Evolutionary conservation across 2,113 vertebrate species (phyloP), one percentile per base, ranked within the genome.

Genomic region (Seriola dumerili): DNA sequence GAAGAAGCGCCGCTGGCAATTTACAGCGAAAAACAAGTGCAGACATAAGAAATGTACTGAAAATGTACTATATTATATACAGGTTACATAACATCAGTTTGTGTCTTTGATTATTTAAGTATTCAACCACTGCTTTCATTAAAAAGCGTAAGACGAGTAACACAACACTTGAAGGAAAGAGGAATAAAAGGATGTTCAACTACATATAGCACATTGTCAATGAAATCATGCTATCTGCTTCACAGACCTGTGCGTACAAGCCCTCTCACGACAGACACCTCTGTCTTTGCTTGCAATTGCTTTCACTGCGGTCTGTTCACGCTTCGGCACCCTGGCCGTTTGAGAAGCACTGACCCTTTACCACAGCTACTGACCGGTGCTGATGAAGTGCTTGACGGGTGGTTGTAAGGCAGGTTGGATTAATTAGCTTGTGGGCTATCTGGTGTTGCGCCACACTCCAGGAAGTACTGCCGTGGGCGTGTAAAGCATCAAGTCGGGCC

Each of bases 321-420:
- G 88, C 92, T 85, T 86, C 81, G 17, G 73, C 74, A 54, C 69
- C 65, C 54, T 16, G 64, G 84, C 79, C 29, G 73, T 88, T 89
- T 91, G 86, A 86, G 83, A 91, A 81, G 85, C 88, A 63, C 82
- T 94, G 91, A 94, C 93, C 92, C 92, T 79, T 88, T 80, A 89
- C 89, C 19, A 19, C 65, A 83, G 82, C 76, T 78, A 65, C 87
- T 83, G 88, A 91, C 90, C 87, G 78, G 70, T 25, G 62, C 81
- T 91, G 88, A 92, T 91, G 81, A 88, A 91, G 85, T 84, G 86
- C 85, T 78, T 73, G 85, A 79, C 57, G 17, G 87, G 80, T 79
- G 85, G 85, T 84, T 91, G 93, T 92, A 88, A 90, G 77, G 90
- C 79, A 88, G 85, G 85, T 78, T 86, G 87, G 82, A 90, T 94